Conservation (phyloP, 1,140 invertebrate genomes). For the Reticulitermes speratus region DNA sequence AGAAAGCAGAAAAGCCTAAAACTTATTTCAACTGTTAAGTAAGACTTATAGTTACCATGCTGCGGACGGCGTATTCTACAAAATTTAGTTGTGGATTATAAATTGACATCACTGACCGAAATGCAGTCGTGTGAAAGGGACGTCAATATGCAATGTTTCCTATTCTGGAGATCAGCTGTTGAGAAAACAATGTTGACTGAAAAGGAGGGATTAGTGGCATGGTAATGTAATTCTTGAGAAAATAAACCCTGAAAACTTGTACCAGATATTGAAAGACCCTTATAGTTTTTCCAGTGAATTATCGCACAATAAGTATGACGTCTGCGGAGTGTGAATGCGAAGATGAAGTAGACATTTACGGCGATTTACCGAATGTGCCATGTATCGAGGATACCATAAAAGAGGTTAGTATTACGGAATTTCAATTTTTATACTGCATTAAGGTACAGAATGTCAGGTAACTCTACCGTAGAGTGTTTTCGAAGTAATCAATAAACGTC, state of each 20-base stretch:
- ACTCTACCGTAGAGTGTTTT: too few species aligned
- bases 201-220: not conserved
- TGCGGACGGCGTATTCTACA: too few species aligned
- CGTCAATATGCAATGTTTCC: not conserved
- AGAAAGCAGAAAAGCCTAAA: too few species aligned
- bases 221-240: not conserved
- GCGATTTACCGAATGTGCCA: not conserved
- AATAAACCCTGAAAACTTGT: too few species aligned
- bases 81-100: too few species aligned
- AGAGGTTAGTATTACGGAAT: not conserved
- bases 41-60: too few species aligned
- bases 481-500: too few species aligned
- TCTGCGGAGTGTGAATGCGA: not conserved
- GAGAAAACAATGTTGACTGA: not conserved
- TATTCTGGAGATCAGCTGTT: not conserved
- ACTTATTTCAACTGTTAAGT: too few species aligned
- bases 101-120: not conserved
- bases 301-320: not conserved
- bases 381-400: not conserved
- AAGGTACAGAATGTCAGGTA: too few species aligned
- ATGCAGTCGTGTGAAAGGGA: not conserved
- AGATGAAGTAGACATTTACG: not conserved
- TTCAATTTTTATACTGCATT: too few species aligned
- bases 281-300: too few species aligned
- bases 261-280: too few species aligned